Conservation (phyloP, 2,113 vertebrate species). For the Octodon degus region DNA sequence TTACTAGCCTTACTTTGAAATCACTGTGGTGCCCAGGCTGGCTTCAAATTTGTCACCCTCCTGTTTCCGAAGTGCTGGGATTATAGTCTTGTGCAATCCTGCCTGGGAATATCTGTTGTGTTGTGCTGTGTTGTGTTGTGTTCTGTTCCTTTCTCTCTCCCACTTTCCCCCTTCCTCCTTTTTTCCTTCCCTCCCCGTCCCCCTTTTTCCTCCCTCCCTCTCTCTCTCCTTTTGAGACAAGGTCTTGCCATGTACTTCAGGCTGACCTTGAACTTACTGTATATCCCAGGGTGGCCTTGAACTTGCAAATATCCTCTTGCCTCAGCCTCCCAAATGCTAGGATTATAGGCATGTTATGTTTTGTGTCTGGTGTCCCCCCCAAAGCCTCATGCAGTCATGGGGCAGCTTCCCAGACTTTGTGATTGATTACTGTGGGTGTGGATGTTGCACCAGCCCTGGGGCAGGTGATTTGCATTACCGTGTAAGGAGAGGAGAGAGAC, state of each 20-base stretch:
- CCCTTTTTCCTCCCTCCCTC: not conserved
- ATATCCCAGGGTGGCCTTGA: not conserved
- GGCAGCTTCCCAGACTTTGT: too few species aligned
- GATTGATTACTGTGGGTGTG: too few species aligned
- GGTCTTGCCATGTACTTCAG: not conserved
- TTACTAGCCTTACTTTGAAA: not conserved
- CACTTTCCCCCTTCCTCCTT: too few species aligned
- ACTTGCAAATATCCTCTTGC: not conserved
- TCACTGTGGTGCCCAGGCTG: not conserved
- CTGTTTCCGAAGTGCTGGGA: not conserved
- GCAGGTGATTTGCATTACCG: too few species aligned
- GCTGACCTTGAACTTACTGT: too few species aligned
- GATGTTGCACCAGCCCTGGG: too few species aligned
- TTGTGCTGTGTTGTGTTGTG: not conserved
- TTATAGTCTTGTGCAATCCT: not conserved
- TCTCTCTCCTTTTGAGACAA: not conserved
- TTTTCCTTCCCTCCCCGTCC: fast-evolving
- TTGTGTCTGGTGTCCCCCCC: too few species aligned
- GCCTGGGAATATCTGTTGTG: not conserved
- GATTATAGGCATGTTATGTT: not conserved
- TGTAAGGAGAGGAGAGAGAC: too few species aligned
- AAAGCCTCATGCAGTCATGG: too few species aligned
- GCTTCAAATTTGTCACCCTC: not conserved
- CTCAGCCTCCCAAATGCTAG: not conserved
- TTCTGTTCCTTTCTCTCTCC: too few species aligned